Percentiles rank a stretch among this genome's conserved stretches.
Conservation (phyloP, 2,797 vertebrate species). For the Hemitrygon akajei region DNA sequence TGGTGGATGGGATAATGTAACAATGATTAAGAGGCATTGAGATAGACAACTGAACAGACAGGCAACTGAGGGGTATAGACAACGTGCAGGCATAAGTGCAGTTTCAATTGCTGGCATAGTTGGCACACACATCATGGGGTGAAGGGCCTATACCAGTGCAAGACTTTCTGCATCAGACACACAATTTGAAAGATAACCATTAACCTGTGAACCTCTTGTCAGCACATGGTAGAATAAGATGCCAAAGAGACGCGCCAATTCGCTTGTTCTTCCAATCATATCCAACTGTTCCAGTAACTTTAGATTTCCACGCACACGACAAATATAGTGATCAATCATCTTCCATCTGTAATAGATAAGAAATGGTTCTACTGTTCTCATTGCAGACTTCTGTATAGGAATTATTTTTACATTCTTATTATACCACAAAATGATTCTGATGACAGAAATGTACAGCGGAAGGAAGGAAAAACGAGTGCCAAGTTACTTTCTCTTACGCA, state of each 20-base stretch:
- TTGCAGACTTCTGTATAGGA: neutral
- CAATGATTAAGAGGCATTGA: no score
- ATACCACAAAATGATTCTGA: no score
- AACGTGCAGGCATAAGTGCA: no score
- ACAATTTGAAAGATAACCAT: constrained; percentile 30
- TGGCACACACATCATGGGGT: no score
- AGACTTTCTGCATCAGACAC: neutral
- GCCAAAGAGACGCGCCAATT: constrained; percentile 90
- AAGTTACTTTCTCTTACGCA: neutral
- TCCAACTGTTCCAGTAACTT: constrained; percentile 84
- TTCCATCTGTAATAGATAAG: constrained; percentile 76
- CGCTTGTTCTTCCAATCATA: constrained; percentile 88
- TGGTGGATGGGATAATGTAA: no score
- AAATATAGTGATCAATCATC: constrained; percentile 87
- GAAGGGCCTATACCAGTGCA: no score
- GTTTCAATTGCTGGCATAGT: no score
- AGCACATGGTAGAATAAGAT: constrained; percentile 96
- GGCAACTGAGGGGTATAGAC: no score
- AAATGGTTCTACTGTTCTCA: neutral
- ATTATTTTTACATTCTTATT: neutral
- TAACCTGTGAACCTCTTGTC: constrained; percentile 92
- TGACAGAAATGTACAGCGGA: neutral
- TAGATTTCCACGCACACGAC: constrained; percentile 74
- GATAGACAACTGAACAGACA: no score
- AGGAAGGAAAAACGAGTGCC: neutral